A percentile compares a stretch with the other conserved stretches of the same genome.
Evolutionary conservation across 2,797 vertebrate species (phyloP).

Genomic region (Apodemus agrarius): DNA sequence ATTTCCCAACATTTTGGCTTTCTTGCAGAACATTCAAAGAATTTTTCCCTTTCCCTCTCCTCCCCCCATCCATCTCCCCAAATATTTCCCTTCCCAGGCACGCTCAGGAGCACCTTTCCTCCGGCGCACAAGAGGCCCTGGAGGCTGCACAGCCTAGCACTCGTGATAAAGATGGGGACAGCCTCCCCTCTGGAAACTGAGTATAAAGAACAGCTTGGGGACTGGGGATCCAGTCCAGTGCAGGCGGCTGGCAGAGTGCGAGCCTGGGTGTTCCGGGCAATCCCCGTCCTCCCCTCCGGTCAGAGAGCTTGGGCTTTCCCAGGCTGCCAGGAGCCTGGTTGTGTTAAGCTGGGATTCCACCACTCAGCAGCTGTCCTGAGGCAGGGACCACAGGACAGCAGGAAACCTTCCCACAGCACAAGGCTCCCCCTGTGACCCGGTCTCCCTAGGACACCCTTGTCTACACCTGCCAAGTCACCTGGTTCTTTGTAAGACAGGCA

Average conservation of each 20-base stretch:
- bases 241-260: rapidly evolving
- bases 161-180: background rate
- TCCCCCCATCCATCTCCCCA: background rate
- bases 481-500: background rate
- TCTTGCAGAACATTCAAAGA: background rate
- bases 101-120: background rate
- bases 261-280: background rate
- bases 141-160: background rate
- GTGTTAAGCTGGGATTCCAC: too few species aligned
- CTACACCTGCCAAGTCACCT: background rate
- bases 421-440: too few species aligned
- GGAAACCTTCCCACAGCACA: background rate
- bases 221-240: background rate
- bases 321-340: background rate
- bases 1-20: background rate
- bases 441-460: background rate
- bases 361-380: background rate
- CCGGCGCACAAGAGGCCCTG: rapidly evolving
- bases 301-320: background rate
- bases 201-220: background rate
- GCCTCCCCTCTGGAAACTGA: background rate
- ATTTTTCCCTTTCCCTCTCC: background rate
- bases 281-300: background rate
- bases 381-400: too few species aligned
- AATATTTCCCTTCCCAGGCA: background rate